A percentile compares a stretch with the other conserved stretches of the same genome.
These are phyloP conservation scores for Microtus richardsoni DNA, from an alignment of 2,113 vertebrate genomes.

Conservation along the genomic window DNA sequence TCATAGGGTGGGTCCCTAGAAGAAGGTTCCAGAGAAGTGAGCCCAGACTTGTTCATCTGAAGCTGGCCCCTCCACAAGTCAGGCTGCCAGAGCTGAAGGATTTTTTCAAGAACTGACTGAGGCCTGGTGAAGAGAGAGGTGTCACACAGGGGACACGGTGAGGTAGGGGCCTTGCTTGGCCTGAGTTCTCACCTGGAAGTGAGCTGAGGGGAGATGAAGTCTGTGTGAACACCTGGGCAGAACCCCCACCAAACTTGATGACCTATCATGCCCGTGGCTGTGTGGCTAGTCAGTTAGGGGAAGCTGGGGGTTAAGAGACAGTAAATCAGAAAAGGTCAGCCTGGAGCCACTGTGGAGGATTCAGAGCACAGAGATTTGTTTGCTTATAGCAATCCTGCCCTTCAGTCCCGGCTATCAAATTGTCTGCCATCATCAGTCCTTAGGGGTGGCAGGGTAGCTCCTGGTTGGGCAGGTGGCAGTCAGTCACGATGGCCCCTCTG, in stretches of 20 bases:
- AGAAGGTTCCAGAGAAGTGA: neutral
- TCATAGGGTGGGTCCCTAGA: neutral
- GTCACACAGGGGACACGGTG: neutral
- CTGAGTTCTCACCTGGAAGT: neutral
- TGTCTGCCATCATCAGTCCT: accelerated
- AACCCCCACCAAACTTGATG: neutral
- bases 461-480: accelerated
- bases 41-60: neutral
- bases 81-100: neutral
- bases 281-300: neutral
- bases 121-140: no score
- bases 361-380: neutral
- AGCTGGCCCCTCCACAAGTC: neutral
- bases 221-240: accelerated
- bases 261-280: neutral
- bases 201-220: neutral
- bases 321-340: neutral
- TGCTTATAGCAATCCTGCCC: neutral
- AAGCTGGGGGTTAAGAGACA: neutral
- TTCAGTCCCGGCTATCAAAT: neutral
- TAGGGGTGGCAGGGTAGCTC: neutral
- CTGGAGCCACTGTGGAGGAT: neutral
- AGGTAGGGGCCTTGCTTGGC: neutral
- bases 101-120: neutral
- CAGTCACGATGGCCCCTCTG: neutral